phyloP scores from a whole-genome alignment of 2,797 vertebrate species.

The Lutjanus campechanus region DNA sequence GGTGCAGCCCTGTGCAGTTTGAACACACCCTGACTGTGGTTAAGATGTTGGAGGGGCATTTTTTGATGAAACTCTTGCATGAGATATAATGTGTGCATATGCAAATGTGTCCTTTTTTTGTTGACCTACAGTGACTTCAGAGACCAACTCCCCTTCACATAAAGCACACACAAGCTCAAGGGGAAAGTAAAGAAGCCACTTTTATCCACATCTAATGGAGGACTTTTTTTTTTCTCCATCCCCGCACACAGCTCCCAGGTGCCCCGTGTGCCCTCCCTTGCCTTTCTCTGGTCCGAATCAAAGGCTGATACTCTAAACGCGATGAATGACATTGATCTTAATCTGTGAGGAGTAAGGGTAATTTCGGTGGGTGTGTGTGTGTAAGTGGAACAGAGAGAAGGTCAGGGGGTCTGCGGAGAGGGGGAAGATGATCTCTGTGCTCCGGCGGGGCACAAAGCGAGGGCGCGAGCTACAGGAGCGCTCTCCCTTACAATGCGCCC shows the following conservation, averaged over 20 bases:
- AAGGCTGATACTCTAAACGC: constrained; percentile 86
- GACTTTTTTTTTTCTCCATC: constrained; percentile 58
- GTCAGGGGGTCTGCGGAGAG: constrained; percentile 75
- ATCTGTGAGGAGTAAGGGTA: constrained; percentile 80
- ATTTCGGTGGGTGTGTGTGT: constrained; percentile 80
- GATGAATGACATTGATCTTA: constrained; percentile 87
- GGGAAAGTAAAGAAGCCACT: constrained; percentile 61
- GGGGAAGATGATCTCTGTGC: constrained; percentile 80
- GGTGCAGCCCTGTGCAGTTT: neutral
- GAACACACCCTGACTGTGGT: neutral
- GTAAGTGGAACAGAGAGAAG: constrained; percentile 78
- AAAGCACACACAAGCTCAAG: constrained; percentile 31
- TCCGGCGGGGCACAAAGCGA: constrained; percentile 76
- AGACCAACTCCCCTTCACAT: constrained; percentile 40
- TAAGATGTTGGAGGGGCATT: neutral
- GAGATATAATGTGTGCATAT: neutral
- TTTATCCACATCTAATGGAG: constrained; percentile 69
- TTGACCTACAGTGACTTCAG: constrained; percentile 41
- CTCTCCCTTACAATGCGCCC: constrained; percentile 80
- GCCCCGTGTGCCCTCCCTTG: constrained; percentile 79
- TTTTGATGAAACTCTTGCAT: constrained; percentile 5
- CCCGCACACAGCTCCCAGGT: constrained; percentile 80
- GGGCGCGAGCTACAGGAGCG: constrained; percentile 76
- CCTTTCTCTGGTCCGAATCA: constrained; percentile 82
- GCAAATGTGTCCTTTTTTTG: constrained; percentile 27